Conservation (phyloP, 2,888 invertebrate genomes). For the Monopis laevigella region DNA sequence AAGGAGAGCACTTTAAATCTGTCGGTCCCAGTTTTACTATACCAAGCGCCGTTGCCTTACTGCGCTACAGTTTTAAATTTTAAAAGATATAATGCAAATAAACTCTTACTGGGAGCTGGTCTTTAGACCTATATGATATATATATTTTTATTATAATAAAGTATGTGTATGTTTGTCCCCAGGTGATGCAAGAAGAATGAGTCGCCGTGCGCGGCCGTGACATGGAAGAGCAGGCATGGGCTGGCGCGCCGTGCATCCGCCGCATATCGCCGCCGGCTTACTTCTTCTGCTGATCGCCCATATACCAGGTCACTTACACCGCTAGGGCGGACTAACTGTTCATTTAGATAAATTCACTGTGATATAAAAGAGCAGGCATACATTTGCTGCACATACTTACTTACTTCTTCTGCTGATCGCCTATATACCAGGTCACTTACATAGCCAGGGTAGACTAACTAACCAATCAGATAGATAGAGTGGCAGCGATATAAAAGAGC, state of each 20-base stretch:
- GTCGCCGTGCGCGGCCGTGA: slow-evolving; percentile 77
- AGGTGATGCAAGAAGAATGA: slow-evolving; percentile 75
- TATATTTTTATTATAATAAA: neutral
- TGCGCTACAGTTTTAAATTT: too few species aligned
- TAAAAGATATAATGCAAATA: too few species aligned
- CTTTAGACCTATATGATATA: neutral
- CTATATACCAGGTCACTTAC: slow-evolving; percentile 21
- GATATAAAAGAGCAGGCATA: too few species aligned
- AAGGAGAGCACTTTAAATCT: too few species aligned
- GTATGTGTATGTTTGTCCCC: slow-evolving; percentile 11
- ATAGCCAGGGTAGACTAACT: too few species aligned
- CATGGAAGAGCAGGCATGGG: slow-evolving; percentile 92
- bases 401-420: slow-evolving; percentile 65
- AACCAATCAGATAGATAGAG: too few species aligned
- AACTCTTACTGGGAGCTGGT: too few species aligned
- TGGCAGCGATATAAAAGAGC: slow-evolving; percentile 81
- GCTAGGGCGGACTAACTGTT: neutral
- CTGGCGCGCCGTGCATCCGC: slow-evolving; percentile 86
- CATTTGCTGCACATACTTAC: slow-evolving; percentile 84
- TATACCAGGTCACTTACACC: slow-evolving; percentile 43
- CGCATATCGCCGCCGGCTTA: slow-evolving; percentile 70
- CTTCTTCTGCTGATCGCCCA: slow-evolving; percentile 62
- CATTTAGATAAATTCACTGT: too few species aligned
- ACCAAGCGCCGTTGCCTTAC: too few species aligned
- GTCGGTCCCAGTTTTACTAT: too few species aligned